Percentiles rank a stretch among this genome's conserved stretches.
phyloP scores from a whole-genome alignment of 2,797 vertebrate genomes.

The Hemitrygon akajei region DNA sequence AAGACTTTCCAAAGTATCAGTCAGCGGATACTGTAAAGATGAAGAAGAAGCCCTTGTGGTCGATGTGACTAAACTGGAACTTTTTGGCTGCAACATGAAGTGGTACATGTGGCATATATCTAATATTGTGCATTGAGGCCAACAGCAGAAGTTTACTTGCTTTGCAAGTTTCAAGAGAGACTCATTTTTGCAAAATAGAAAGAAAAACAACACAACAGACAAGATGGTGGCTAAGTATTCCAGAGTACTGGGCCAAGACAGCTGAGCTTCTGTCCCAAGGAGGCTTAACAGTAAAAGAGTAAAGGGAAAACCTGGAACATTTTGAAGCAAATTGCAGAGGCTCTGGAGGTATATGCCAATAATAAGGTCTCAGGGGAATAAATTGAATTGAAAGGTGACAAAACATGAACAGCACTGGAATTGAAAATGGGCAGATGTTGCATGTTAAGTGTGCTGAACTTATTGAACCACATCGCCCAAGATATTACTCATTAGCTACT shows the following conservation, averaged over 20 bases:
- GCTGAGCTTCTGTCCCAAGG: background rate
- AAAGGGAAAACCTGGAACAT: background rate
- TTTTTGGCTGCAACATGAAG: too few species aligned
- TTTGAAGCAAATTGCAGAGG: background rate
- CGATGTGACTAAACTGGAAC: too few species aligned
- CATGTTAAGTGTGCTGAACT: background rate
- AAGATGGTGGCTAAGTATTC: background rate
- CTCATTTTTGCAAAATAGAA: too few species aligned
- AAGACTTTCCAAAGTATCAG: too few species aligned
- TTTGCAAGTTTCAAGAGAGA: background rate
- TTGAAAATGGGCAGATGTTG: background rate
- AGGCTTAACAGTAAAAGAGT: background rate
- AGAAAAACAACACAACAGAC: background rate
- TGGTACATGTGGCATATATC: too few species aligned
- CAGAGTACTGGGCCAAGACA: background rate
- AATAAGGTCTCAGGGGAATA: background rate
- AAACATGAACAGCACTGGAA: background rate
- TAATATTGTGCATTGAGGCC: background rate
- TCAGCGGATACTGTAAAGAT: too few species aligned
- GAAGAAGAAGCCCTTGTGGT: too few species aligned
- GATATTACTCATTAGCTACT: background rate
- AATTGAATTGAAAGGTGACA: background rate
- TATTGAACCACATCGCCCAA: background rate
- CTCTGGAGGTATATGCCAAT: background rate
- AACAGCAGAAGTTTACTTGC: background rate